phyloP scores from a whole-genome alignment of 2,888 invertebrate genomes.

The Ligdia adustata region DNA sequence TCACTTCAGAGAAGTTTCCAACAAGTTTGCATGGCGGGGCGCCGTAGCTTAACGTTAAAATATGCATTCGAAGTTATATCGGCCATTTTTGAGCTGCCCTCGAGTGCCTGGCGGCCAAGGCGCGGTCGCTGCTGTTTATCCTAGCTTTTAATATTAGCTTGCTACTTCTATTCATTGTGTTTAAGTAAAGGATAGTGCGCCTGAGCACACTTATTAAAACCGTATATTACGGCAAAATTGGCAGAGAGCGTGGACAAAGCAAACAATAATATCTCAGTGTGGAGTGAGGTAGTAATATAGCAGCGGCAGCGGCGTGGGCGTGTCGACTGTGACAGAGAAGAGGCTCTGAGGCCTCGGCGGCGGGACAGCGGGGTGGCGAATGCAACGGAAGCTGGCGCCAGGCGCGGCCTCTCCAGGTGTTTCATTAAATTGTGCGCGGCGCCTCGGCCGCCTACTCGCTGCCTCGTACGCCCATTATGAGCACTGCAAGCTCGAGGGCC shows the following conservation, averaged over 20 bases:
- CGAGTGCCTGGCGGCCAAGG: conserved; percentile 40
- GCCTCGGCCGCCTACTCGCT: conserved; percentile 74
- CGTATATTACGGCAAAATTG: conserved; percentile 33
- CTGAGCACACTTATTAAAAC: conserved; percentile 37
- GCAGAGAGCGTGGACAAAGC: conserved; percentile 27
- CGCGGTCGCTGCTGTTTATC: conserved; percentile 51
- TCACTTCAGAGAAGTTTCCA: conserved; percentile 66
- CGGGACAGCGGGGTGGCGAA: conserved; percentile 67
- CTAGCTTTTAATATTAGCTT: conserved; percentile 63
- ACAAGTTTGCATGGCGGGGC: conserved; percentile 68
- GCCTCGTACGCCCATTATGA: conserved; percentile 79
- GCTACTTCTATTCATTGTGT: conserved; percentile 37
- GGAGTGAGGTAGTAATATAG: conserved; percentile 31
- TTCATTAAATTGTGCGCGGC: conserved; percentile 81
- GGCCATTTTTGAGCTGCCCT: conserved; percentile 65
- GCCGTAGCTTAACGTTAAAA: conserved; percentile 74
- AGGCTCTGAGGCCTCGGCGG: conserved; percentile 29
- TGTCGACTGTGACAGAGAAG: conserved; percentile 14
- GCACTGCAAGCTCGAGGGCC: conserved; percentile 80
- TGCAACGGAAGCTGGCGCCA: conserved; percentile 77
- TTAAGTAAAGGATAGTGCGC: conserved; percentile 36
- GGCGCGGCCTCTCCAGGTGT: conserved; percentile 81
- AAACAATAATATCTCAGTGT: conserved; percentile 20
- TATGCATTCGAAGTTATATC: conserved; percentile 77
- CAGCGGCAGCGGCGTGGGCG: neutral